Conservation (phyloP, 1,140 invertebrate genomes). For the Melanaphis sacchari region DNA sequence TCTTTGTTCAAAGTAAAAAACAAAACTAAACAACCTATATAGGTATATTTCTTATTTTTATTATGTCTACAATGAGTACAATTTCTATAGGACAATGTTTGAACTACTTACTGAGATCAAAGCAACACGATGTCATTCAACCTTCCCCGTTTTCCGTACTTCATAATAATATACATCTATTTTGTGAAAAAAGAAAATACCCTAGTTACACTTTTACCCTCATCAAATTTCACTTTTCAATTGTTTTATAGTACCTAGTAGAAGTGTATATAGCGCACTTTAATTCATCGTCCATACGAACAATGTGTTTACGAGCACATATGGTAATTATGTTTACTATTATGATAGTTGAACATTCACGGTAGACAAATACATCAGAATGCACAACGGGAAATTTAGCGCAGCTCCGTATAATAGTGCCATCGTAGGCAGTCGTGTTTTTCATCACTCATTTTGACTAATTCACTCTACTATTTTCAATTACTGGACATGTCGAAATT, state of each 20-base stretch:
- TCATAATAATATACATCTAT: constrained; percentile 22
- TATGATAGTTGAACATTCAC: background rate
- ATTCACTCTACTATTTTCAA: background rate
- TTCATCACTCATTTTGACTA: background rate
- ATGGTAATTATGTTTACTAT: constrained; percentile 21
- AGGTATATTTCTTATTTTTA: background rate
- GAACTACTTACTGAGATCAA: constrained; percentile 7
- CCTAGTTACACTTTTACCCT: constrained; percentile 30
- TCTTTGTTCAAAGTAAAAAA: background rate
- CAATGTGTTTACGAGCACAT: background rate
- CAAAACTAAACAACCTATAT: background rate
- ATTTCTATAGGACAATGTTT: background rate
- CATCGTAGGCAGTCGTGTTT: background rate
- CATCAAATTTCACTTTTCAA: constrained; percentile 31
- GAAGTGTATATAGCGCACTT: background rate
- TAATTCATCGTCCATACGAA: background rate
- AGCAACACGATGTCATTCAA: constrained; percentile 32
- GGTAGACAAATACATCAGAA: background rate
- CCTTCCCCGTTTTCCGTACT: background rate
- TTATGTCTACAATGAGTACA: background rate
- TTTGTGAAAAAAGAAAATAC: constrained; percentile 4
- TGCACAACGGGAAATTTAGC: background rate
- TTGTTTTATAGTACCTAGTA: background rate
- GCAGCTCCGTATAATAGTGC: no score
- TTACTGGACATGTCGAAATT: background rate